These are phyloP conservation scores for Aspidoscelis tigris DNA, from an alignment of 2,113 vertebrate species.

Conservation along the genomic window DNA sequence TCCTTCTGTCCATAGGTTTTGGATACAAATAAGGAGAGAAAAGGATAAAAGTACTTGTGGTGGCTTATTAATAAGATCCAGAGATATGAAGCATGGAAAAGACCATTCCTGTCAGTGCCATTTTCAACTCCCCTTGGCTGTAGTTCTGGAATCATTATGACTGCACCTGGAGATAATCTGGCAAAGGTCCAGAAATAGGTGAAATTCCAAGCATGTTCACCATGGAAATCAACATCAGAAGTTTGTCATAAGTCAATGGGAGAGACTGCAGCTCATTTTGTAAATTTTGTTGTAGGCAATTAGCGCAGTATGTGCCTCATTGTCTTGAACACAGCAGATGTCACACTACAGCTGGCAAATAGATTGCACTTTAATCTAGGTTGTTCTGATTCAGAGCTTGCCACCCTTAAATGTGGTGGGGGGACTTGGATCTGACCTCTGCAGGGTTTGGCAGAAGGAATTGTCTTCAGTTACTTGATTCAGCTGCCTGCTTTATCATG, in stretches of 20 bases:
- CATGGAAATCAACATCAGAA: background rate
- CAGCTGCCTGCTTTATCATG: background rate
- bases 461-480: background rate
- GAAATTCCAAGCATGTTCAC: background rate
- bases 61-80: too few species aligned
- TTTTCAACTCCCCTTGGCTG: too few species aligned
- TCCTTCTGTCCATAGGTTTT: too few species aligned
- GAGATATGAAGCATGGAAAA: too few species aligned
- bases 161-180: background rate
- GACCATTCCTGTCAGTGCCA: too few species aligned
- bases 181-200: background rate
- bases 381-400: constrained; percentile 13
- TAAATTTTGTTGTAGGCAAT: constrained; percentile 22
- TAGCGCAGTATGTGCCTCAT: constrained; percentile 23
- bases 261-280: constrained; percentile 13
- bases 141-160: background rate
- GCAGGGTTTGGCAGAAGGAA: background rate
- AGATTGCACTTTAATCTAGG: constrained; percentile 6
- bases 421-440: background rate
- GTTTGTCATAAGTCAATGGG: constrained; percentile 7
- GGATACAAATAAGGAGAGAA: too few species aligned
- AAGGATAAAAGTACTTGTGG: too few species aligned
- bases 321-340: constrained; percentile 23
- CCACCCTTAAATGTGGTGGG: background rate
- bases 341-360: constrained; percentile 29